These are phyloP conservation scores for Oryzias curvinotus DNA, from an alignment of 2,113 vertebrate genomes.

Conservation along the genomic window DNA sequence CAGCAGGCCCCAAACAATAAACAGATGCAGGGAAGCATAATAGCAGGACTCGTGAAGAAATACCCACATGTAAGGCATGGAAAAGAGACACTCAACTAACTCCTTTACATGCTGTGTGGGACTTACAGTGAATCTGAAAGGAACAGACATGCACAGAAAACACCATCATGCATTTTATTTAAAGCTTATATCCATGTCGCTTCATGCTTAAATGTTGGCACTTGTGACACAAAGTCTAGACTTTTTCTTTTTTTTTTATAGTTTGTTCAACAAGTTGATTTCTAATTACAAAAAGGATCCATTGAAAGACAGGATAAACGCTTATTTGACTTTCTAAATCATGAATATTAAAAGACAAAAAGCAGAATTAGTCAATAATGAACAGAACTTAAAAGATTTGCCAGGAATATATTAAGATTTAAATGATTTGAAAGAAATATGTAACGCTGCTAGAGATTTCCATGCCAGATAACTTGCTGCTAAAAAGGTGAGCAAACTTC, in stretches of 20 bases:
- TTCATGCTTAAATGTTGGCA: neutral
- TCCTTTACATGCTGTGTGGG: neutral
- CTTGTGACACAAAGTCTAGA: neutral
- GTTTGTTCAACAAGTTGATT: no score
- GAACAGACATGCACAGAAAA: conserved; percentile 14
- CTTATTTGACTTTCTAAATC: no score
- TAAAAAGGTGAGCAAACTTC: no score
- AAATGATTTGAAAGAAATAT: no score
- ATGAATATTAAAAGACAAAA: no score
- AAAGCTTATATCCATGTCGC: neutral
- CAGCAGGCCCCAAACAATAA: conserved; percentile 48
- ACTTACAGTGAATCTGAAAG: conserved; percentile 13
- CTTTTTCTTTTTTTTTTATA: neutral
- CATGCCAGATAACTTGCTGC: no score
- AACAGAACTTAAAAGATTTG: no score
- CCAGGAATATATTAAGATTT: no score
- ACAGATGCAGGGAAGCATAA: conserved; percentile 35
- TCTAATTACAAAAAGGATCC: no score
- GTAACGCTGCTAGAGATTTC: no score
- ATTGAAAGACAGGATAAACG: no score
- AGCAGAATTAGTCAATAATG: no score
- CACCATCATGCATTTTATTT: conserved; percentile 2
- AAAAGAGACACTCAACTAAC: conserved; percentile 13
- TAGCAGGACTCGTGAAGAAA: conserved; percentile 33
- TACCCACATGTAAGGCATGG: conserved; percentile 5